Base-by-base conservation (phyloP, 2,113 vertebrate species). In the Mesocricetus auratus region DNA sequence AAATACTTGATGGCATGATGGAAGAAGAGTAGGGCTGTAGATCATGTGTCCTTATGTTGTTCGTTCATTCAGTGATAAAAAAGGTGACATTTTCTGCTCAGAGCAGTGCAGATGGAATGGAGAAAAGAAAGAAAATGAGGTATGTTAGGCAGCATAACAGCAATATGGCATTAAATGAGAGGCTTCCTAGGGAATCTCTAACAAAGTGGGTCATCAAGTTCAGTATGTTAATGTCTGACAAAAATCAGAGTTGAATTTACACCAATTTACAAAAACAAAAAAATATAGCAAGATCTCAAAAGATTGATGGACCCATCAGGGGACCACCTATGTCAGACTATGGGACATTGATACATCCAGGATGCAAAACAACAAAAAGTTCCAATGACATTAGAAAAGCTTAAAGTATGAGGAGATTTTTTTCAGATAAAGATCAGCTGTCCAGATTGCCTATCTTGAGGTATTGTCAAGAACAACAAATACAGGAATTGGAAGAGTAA, bases 181-280 rank as follows among this genome's bases (percentile, higher is more conserved):
- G 77, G 24, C 11, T n/a, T 42, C 56, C 6, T 4, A 66, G 6
- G 45, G 12, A 24, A 60, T 13, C 16, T n/a, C 47, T 77, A 7
- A 73, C 3, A 24, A 2, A 78, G 13, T 7, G 81, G 10, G 29
- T 31, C 10, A 1, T 1, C 16, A 5, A 89, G 24, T 66, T 66
- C 77, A 24, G 6, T 69, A 33, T 53, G 21, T 53, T 26, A 74
- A n/a, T 11, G 39, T 69, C 42, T 93, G 31, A 29, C 64, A 56
- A 66, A 88, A 94, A 91, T 4, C 50, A 26, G 66, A 94, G 39
- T 26, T 79, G 21, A 90, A 58, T 94, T 58, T 75, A 74, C 50
- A 31, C 47, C 11, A 53, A 33, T 5, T 39, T 93, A 66, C 19
- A 89, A 95, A 33, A 10, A 74, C 33, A 69, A 91, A 62, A 78